These are phyloP conservation scores for Gibbula magus DNA, from an alignment of 2,888 invertebrate species.

Conservation along the genomic window DNA sequence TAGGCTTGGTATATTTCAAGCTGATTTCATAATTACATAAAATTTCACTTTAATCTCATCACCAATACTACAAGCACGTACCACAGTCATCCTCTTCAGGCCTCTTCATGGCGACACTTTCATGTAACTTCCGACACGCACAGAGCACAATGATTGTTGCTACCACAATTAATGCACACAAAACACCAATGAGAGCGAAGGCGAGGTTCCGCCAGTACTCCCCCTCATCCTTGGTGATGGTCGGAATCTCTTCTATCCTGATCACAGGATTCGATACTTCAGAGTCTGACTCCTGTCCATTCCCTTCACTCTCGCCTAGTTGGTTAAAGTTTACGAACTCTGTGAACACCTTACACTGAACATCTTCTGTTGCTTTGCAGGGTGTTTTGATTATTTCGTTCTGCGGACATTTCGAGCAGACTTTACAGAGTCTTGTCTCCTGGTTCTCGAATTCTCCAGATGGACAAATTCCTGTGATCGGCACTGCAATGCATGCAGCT, in stretches of 20 bases:
- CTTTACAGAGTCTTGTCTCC: conserved; percentile 20
- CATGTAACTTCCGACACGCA: conserved; percentile 52
- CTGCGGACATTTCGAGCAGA: conserved; percentile 43
- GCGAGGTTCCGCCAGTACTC: conserved; percentile 62
- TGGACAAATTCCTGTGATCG: background rate
- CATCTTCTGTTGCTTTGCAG: conserved; percentile 39
- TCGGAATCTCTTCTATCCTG: conserved; percentile 22
- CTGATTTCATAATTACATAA: too few relatives aligned
- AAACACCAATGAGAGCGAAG: conserved; percentile 60
- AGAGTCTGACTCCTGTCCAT: background rate
- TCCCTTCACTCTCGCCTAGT: background rate
- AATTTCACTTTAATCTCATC: too few relatives aligned
- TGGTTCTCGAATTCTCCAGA: conserved; percentile 16
- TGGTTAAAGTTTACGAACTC: conserved; percentile 41
- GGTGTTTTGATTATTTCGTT: conserved; percentile 47
- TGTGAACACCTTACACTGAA: conserved; percentile 46
- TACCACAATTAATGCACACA: conserved; percentile 58
- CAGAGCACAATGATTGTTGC: conserved; percentile 55
- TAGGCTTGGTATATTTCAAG: too few relatives aligned
- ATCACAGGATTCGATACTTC: background rate
- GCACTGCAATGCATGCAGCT: background rate
- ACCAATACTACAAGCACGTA: background rate
- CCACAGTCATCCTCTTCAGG: conserved; percentile 44
- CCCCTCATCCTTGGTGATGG: conserved; percentile 51
- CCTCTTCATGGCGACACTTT: conserved; percentile 31